Percentiles rank a stretch among this genome's conserved stretches.
Evolutionary conservation across 2,797 vertebrate species (phyloP).

Genomic region (Prunella strophiata): DNA sequence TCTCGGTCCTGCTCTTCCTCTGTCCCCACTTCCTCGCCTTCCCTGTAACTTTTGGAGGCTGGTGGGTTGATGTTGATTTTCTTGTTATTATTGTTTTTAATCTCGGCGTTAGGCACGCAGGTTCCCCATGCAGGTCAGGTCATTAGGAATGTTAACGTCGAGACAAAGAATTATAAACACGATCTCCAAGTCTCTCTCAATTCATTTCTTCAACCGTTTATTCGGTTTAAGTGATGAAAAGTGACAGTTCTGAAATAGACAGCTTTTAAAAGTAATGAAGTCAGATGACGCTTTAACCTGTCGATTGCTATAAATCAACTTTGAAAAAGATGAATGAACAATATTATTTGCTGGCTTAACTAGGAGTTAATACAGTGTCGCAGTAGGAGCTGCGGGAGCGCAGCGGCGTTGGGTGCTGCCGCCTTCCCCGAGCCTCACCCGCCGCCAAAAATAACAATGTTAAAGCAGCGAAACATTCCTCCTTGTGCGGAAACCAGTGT

Average conservation of each 20-base stretch:
- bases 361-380: conserved; percentile 32
- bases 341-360: conserved; percentile 67
- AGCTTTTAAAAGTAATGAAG: conserved; percentile 82
- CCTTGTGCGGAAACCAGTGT: conserved; percentile 16
- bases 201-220: conserved; percentile 75
- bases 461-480: conserved; percentile 1
- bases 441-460: not conserved
- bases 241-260: conserved; percentile 79
- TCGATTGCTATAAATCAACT: conserved; percentile 78
- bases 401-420: not conserved
- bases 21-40: conserved; percentile 2
- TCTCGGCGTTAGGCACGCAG: not conserved
- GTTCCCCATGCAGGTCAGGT: conserved; percentile 57
- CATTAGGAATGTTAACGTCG: conserved; percentile 65
- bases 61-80: not conserved
- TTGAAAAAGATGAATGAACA: conserved; percentile 72
- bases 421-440: not conserved
- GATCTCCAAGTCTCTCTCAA: conserved; percentile 74
- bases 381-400: not conserved
- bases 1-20: not conserved
- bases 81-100: conserved; percentile 21
- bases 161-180: conserved; percentile 73
- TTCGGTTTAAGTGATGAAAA: conserved; percentile 78
- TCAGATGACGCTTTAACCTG: conserved; percentile 80
- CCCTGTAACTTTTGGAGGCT: conserved; percentile 6